Evolutionary conservation across 2,888 invertebrate genomes (phyloP), one percentile per base, ranked within the genome.

Genomic region (Camptogramma bilineatum): DNA sequence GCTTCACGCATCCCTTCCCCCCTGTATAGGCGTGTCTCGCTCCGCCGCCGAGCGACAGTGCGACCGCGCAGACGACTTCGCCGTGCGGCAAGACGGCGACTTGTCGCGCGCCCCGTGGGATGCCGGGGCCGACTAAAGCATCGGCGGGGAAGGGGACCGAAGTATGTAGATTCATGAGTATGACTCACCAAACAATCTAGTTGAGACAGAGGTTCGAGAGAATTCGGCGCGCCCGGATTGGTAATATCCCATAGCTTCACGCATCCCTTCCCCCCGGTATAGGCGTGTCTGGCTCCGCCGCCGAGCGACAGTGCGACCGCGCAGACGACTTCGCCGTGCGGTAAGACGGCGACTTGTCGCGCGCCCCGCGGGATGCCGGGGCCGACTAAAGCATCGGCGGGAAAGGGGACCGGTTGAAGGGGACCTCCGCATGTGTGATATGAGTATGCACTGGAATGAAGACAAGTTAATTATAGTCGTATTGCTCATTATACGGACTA

Each of bases 161-260:
- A n/a, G n/a, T n/a, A n/a, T n/a, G n/a, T n/a, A n/a, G n/a, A n/a
- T n/a, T n/a, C n/a, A n/a, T n/a, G n/a, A n/a, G n/a, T 13, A 17
- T 5, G 82, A 91, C 94, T 90, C 77, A 95, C 96, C 94, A 98
- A 91, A 85, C 98, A 98, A 83, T 98, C 98, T 51, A 98, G 90
- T 85, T 98, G 98, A 46, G 97, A 97, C 5, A 98, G 95, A 7
- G 98, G 97, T 73, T 99, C 98, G 42, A 98, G 88, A 78, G 98
- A 97, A 56, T 96, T 96, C 0, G 95, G 96, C 78, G 97, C 96
- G 1, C 95, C 96, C 0, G 97, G 97, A 79, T 97, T 97, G 78
- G 96, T 96, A 77, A 98, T 98, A 86, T 98, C 98, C 98, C 98
- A 98, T 18, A 99, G 97, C 90, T 99, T 99, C 70, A 99, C 99